Base-by-base conservation (phyloP, 2,888 invertebrate genomes). In the Spodoptera picta region DNA sequence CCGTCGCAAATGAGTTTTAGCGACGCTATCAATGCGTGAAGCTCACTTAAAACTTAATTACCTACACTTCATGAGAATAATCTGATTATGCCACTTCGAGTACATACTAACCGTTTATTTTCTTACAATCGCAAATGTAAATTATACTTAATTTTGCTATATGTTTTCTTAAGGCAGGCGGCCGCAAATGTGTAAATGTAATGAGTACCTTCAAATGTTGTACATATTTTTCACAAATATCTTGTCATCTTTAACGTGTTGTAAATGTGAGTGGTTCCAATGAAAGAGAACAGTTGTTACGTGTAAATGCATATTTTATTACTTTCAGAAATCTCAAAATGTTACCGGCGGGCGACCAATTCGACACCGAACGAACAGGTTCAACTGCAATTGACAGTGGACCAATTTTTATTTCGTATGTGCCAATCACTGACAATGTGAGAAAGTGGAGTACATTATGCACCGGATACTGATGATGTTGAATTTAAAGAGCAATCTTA, bases 1-100 rank as follows among this genome's bases (percentile, higher is more conserved):
- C 60, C 9, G 45, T 65, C 59, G 63, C 55, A 70, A 74, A 79
- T 75, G 56, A 68, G 78, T 81, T 85, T 75, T 77, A 79, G 76
- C 74, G 65, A 57, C 58, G 70, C 69, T 72, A 80, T 79, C 75
- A 79, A 78, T 75, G 81, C 77, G 74, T 81, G 77, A 78, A 83
- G 72, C 75, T 70, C 70, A 77, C 79, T 79, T 84, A 74, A 80
- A 84, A 75, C 70, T 77, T 80, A 82, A 83, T 85, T 82, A 81
- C 80, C 65, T 76, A 77, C 74, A 78, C 79, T 76, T 78, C 75
- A 76, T 73, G 77, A 77, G 76, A 81, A 76, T 84, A 81, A 83
- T 83, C 79, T 70, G 83, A 84, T 83, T 79, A 78, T 70, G 62
- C 71, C 58, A 71, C 65, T 68, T 63, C 68, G 57, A 71, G 53